phyloP scores from a whole-genome alignment of 2,888 invertebrate species.

The Troglohyphantes excavatus region DNA sequence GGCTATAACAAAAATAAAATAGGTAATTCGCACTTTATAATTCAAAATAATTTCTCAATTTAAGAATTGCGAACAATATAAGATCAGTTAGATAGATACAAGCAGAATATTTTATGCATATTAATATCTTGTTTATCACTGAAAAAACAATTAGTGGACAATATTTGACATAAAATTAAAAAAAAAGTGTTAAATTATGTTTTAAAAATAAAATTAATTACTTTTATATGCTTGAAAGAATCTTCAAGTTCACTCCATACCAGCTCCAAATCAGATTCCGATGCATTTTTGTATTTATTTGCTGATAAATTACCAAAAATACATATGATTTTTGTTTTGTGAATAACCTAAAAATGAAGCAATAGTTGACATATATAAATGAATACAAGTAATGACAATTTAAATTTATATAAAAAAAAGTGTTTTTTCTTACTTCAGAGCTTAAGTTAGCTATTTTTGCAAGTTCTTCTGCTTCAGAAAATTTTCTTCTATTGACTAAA shows the following conservation, averaged over 20 bases:
- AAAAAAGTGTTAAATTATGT: not conserved
- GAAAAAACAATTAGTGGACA: no score
- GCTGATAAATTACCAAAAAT: conserved; percentile 24
- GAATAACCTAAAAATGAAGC: conserved; percentile 18
- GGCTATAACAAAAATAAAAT: no score
- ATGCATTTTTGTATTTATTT: not conserved
- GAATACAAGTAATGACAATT: not conserved
- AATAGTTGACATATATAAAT: not conserved
- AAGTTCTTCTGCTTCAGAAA: conserved; percentile 45
- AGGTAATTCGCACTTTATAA: no score
- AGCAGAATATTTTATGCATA: no score
- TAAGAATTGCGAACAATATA: no score
- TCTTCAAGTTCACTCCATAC: conserved; percentile 44
- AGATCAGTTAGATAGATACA: no score
- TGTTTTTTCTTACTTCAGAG: conserved; percentile 43
- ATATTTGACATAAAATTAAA: no score
- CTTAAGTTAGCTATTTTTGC: conserved; percentile 30
- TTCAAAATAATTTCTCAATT: no score
- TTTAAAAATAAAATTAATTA: not conserved
- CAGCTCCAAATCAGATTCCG: not conserved
- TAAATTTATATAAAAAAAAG: not conserved
- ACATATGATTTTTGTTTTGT: conserved; percentile 44
- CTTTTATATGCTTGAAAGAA: conserved; percentile 26
- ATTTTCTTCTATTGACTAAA: conserved; percentile 43
- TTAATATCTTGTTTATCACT: no score